phyloP scores from a whole-genome alignment of 30 jellyfish, hydroid and myxozoan species.

The Nemopilema nomurai region DNA sequence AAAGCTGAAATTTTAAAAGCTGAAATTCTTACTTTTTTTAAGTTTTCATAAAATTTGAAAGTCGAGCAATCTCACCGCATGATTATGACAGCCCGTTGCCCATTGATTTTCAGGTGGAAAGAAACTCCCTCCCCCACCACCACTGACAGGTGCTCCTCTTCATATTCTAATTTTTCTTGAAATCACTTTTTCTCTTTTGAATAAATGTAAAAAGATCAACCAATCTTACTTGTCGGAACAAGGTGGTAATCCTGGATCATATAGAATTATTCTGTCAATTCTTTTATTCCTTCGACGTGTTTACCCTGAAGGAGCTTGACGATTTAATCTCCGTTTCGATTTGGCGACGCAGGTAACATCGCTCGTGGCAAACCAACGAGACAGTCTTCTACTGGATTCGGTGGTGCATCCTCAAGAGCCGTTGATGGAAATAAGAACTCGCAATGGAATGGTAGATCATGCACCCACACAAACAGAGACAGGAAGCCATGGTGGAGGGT shows the following conservation, averaged over 20 bases:
- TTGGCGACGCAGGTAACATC: constrained; percentile 28
- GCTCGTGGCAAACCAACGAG: constrained; percentile 35
- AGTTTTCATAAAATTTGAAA: too few relatives aligned
- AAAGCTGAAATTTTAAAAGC: too few relatives aligned
- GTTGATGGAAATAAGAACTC: constrained; percentile 37
- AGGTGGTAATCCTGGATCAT: too few relatives aligned
- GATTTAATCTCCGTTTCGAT: too few relatives aligned
- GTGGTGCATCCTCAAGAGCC: constrained; percentile 39
- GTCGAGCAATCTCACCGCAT: too few relatives aligned
- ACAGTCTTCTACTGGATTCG: constrained; percentile 36
- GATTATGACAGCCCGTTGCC: too few relatives aligned
- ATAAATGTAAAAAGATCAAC: too few relatives aligned
- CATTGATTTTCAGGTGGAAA: constrained; percentile 6
- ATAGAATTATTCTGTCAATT: too few relatives aligned
- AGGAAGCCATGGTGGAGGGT: constrained; percentile 60
- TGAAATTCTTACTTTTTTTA: too few relatives aligned
- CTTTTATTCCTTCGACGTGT: too few relatives aligned
- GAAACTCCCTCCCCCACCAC: constrained; percentile 12
- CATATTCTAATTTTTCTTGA: neutral
- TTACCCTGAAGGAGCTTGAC: too few relatives aligned
- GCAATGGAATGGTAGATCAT: constrained; percentile 41
- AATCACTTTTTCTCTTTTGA: neutral
- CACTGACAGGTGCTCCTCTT: constrained; percentile 3
- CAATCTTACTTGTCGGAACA: too few relatives aligned
- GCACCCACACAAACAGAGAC: constrained; percentile 53